phyloP scores from a whole-genome alignment of 2,888 invertebrate species.

The Platycheirus albimanus region DNA sequence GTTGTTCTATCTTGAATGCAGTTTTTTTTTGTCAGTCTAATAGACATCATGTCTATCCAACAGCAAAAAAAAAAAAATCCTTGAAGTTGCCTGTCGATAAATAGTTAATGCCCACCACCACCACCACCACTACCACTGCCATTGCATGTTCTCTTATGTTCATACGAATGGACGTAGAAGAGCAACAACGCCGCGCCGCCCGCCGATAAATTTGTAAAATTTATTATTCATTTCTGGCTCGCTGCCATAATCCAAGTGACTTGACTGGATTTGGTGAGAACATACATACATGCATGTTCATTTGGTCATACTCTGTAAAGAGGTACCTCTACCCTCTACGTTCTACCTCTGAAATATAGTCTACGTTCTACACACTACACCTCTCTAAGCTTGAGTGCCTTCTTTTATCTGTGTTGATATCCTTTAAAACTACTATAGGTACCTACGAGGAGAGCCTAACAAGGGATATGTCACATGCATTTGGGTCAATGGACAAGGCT shows the following conservation, averaged over 20 bases:
- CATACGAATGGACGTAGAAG: constrained; percentile 51
- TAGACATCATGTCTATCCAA: constrained; percentile 63
- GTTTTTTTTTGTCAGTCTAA: constrained; percentile 39
- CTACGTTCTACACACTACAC: neutral
- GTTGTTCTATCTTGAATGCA: constrained; percentile 15
- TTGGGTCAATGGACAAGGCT: constrained; percentile 49
- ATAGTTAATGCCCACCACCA: constrained; percentile 61
- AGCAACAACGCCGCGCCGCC: neutral
- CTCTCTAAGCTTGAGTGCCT: constrained; percentile 31
- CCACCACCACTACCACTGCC: neutral
- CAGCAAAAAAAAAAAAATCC: constrained; percentile 36
- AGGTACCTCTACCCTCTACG: neutral
- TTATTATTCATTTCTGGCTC: constrained; percentile 58
- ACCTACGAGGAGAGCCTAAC: constrained; percentile 1
- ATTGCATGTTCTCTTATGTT: neutral
- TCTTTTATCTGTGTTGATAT: constrained; percentile 23
- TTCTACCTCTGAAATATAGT: neutral
- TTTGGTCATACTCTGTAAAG: no score
- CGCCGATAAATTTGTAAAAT: constrained; percentile 60
- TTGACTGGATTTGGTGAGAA: constrained; percentile 39
- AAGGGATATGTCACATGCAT: constrained; percentile 50
- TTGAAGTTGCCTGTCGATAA: constrained; percentile 64
- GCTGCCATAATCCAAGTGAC: constrained; percentile 61
- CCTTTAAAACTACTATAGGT: no score
- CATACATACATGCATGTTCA: constrained; percentile 35